A percentile compares a stretch with the other conserved stretches of the same genome.
These are phyloP conservation scores for Drosophila subquinaria DNA, from an alignment of 2,888 invertebrate species.

Conservation along the genomic window DNA sequence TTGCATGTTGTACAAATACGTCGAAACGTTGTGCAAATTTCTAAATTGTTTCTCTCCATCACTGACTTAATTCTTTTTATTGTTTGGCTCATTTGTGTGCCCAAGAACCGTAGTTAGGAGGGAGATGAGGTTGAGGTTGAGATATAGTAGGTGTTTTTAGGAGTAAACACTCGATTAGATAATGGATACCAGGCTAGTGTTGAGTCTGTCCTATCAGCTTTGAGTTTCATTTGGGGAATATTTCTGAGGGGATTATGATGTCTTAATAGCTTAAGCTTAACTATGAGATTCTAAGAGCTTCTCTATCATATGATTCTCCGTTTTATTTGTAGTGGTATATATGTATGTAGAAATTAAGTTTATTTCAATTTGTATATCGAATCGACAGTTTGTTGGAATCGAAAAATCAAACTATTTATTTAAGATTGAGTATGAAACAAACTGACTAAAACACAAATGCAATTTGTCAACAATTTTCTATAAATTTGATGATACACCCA, in stretches of 20 bases:
- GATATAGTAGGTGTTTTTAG: constrained; percentile 20
- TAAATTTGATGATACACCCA: too few species aligned
- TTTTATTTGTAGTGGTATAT: too few species aligned
- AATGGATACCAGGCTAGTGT: constrained; percentile 29
- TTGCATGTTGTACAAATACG: constrained; percentile 53
- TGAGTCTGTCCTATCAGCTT: constrained; percentile 1
- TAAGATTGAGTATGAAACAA: too few species aligned
- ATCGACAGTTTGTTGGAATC: too few species aligned
- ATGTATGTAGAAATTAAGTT: too few species aligned
- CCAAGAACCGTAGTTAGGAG: neutral
- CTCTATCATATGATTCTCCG: too few species aligned
- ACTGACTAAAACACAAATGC: too few species aligned
- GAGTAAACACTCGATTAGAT: constrained; percentile 44
- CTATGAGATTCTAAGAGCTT: neutral
- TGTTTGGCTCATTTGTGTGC: constrained; percentile 17
- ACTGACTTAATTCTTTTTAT: neutral
- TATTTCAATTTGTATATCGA: too few species aligned
- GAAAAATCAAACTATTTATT: too few species aligned
- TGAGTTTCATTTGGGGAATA: neutral
- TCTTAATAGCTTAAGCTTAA: neutral
- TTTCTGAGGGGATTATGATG: neutral
- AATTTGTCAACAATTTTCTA: too few species aligned
- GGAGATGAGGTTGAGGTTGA: neutral
- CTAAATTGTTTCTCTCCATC: constrained; percentile 23
- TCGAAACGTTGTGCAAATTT: constrained; percentile 40